phyloP scores from a whole-genome alignment of 2,888 invertebrate species.

The Drosophila sordidula region DNA sequence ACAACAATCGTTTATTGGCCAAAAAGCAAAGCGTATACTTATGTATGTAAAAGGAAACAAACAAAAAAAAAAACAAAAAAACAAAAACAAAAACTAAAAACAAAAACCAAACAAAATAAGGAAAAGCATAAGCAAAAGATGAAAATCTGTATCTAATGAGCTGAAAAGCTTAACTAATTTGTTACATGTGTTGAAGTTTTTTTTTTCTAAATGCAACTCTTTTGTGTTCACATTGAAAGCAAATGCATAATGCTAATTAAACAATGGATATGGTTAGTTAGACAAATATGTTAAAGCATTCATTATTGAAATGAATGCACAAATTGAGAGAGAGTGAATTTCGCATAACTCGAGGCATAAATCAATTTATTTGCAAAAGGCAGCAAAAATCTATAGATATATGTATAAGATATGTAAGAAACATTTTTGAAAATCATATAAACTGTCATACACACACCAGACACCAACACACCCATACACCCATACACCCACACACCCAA shows the following conservation, averaged over 20 bases:
- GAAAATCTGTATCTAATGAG: slow-evolving; percentile 5
- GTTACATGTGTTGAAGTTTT: slow-evolving; percentile 52
- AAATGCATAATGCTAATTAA: slow-evolving; percentile 61
- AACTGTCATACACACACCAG: slow-evolving; percentile 28
- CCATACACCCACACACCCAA: slow-evolving; percentile 9
- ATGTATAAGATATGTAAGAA: slow-evolving; percentile 44
- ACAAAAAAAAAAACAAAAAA: slow-evolving; percentile 4
- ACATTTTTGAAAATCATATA: slow-evolving; percentile 39
- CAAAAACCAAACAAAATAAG: not conserved
- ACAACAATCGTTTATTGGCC: slow-evolving; percentile 70
- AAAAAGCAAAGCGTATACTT: slow-evolving; percentile 43
- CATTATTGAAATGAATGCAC: slow-evolving; percentile 60
- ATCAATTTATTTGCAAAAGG: slow-evolving; percentile 70
- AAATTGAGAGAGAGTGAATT: slow-evolving; percentile 47
- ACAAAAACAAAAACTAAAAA: no score
- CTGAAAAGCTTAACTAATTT: slow-evolving; percentile 27
- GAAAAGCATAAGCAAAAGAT: slow-evolving; percentile 3
- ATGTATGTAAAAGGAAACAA: not conserved
- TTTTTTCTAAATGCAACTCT: slow-evolving; percentile 47
- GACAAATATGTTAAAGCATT: slow-evolving; percentile 78
- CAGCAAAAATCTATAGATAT: slow-evolving; percentile 19
- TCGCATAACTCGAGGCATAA: slow-evolving; percentile 69
- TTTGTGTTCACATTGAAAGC: slow-evolving; percentile 73
- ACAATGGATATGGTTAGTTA: slow-evolving; percentile 73
- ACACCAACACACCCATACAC: slow-evolving; percentile 11